Conservation (phyloP, 2,888 invertebrate genomes). For the Marronus borbonicus region DNA sequence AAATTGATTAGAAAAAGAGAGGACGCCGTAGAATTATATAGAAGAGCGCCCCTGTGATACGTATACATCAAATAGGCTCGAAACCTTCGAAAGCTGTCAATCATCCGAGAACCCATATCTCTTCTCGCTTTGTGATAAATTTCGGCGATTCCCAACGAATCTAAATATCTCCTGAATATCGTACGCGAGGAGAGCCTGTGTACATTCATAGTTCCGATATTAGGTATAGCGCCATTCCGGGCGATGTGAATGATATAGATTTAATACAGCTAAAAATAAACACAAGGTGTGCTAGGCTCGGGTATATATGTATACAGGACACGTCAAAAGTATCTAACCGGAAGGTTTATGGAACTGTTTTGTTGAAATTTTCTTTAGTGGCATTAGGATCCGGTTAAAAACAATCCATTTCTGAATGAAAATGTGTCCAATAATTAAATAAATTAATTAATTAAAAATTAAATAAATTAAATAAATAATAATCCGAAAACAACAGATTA, state of each 20-base stretch:
- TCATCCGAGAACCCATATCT: constrained; percentile 37
- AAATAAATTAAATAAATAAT: too few relatives aligned
- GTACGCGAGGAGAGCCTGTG: too few relatives aligned
- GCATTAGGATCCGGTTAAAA: too few relatives aligned
- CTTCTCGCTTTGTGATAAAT: constrained; percentile 37
- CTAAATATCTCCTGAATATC: constrained; percentile 7
- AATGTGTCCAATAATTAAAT: too few relatives aligned
- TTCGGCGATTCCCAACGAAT: constrained; percentile 27
- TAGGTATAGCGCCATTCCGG: neutral
- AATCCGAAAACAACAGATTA: too few relatives aligned
- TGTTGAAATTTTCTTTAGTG: too few relatives aligned
- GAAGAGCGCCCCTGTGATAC: neutral
- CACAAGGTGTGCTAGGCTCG: constrained; percentile 19
- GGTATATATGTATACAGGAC: too few relatives aligned
- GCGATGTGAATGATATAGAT: neutral
- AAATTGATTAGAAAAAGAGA: neutral
- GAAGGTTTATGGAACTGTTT: too few relatives aligned
- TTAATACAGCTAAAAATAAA: constrained; percentile 30
- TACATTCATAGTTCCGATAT: neutral
- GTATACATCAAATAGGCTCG: constrained; percentile 18
- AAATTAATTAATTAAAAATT: too few relatives aligned
- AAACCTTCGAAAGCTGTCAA: constrained; percentile 38
- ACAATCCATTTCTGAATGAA: too few relatives aligned
- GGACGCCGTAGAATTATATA: neutral
- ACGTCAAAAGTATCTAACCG: too few relatives aligned